These are phyloP conservation scores for Sturmia bella DNA, from an alignment of 2,888 invertebrate species.

Conservation along the genomic window DNA sequence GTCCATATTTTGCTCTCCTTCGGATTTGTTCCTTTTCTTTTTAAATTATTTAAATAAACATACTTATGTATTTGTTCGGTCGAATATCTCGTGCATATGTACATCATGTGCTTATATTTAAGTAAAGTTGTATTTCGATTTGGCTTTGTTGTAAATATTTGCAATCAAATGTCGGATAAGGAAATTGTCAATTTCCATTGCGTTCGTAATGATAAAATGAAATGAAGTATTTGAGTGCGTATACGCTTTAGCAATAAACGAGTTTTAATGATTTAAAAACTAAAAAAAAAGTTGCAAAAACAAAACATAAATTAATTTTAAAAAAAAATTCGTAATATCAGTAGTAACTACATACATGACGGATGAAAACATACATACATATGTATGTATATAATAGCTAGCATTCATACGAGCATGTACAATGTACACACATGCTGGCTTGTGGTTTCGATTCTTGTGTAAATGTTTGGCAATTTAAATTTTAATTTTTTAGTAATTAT, in stretches of 20 bases:
- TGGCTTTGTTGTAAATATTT: conserved; percentile 31
- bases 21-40: too few species aligned
- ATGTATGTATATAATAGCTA: neutral
- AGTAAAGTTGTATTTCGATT: neutral
- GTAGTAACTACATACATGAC: too few species aligned
- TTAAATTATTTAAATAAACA: too few species aligned
- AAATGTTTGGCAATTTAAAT: conserved; percentile 2
- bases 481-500: conserved; percentile 1
- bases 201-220: conserved; percentile 10
- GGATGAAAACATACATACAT: conserved; percentile 1
- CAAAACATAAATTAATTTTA: conserved; percentile 24
- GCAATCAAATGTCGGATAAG: conserved; percentile 59
- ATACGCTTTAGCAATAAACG: conserved; percentile 1
- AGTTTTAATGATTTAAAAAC: conserved; percentile 34
- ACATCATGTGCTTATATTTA: neutral
- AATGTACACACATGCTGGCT: neutral
- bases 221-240: neutral
- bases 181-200: conserved; percentile 66
- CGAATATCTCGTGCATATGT: too few species aligned
- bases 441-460: neutral
- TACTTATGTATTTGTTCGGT: too few species aligned
- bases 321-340: conserved; percentile 33
- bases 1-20: too few species aligned
- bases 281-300: neutral
- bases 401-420: neutral